Evolutionary conservation across 2,797 vertebrate genomes (phyloP), one percentile per base, ranked within the genome.

Genomic region (Toxotes lorentzi): DNA sequence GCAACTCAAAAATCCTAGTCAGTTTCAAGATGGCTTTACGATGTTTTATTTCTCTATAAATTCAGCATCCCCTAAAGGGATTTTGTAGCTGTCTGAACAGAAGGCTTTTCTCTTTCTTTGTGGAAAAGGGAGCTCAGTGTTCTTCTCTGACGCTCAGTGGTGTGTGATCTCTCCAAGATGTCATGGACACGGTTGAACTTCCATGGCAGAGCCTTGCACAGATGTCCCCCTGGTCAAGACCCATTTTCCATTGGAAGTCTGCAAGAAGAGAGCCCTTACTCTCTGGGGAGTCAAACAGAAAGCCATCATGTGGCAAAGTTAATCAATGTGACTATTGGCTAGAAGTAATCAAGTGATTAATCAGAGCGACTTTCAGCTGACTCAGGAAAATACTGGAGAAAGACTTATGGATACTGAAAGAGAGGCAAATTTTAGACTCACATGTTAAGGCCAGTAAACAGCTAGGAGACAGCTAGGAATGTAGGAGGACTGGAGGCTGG

Each of bases 331-430:
- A 83, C 72, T 79, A 91, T 88, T 81, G 87, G 88, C 80, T 69
- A 7, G 63, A 81, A 83, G 74, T 88, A 89, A 90, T 91, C 79
- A 81, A 90, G 88, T 85, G 81, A 92, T 92, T 90, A 87, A 90
- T 90, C 83, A 90, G 81, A 3, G 7, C 0, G 60, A 68, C 73
- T 68, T 83, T 73, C 45, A 50, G 89, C 90, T 90, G 88, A 91
- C 24, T 32, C 71, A 50, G 81, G 68, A 24, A 30, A 77, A 75
- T 70, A 84, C 24, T 77, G 10, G 34, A 74, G 71, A 57, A 59
- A 86, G 71, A 83, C 68, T 80, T 82, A 78, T 76, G 65, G 78
- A 66, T 75, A 56, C 48, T 35, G 60, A 76, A 59, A 30, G 40
- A 40, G 73, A 48, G 8, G 13, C 34, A 64, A 70, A 64, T 34